phyloP scores from a whole-genome alignment of 2,113 vertebrate genomes.

The Melanocharis versteri region DNA sequence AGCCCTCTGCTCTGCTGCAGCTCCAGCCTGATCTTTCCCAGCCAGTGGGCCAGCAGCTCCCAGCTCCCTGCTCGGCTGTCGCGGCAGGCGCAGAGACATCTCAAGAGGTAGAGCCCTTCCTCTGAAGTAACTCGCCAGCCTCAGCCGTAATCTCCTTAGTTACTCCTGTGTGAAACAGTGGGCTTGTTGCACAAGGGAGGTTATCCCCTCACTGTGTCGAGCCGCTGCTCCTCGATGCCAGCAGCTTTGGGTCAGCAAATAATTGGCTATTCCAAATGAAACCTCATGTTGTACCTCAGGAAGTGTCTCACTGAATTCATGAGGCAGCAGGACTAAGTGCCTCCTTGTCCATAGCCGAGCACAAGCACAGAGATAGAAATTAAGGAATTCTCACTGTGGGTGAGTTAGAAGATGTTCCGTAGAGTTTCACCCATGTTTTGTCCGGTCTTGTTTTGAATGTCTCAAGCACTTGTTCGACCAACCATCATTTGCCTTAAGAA shows the following conservation, averaged over 20 bases:
- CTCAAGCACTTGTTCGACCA: neutral
- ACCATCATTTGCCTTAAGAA: neutral
- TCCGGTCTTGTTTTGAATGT: slow-evolving; percentile 41
- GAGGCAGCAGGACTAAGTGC: neutral
- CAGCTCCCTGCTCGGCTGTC: slow-evolving; percentile 37
- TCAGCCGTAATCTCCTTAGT: neutral
- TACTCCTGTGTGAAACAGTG: neutral
- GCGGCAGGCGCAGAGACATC: slow-evolving; percentile 50
- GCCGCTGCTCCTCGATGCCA: neutral
- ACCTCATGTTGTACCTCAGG: neutral
- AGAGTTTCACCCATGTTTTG: neutral
- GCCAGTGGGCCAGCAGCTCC: slow-evolving; percentile 66
- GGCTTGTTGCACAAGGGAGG: neutral
- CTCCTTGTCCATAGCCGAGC: neutral
- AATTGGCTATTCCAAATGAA: neutral
- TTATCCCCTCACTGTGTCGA: rapidly evolving
- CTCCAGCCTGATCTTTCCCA: slow-evolving; percentile 55
- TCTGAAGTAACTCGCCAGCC: neutral
- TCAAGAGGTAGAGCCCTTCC: slow-evolving; percentile 69
- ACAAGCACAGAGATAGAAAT: neutral
- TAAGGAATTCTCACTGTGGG: neutral
- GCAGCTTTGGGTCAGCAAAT: neutral
- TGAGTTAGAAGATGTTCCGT: neutral
- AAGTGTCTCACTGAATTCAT: neutral
- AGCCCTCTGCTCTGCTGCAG: slow-evolving; percentile 54